A percentile compares a stretch with the other conserved stretches of the same genome.
phyloP scores from a whole-genome alignment of 2,888 invertebrate species.

The Tortricodes alternella region DNA sequence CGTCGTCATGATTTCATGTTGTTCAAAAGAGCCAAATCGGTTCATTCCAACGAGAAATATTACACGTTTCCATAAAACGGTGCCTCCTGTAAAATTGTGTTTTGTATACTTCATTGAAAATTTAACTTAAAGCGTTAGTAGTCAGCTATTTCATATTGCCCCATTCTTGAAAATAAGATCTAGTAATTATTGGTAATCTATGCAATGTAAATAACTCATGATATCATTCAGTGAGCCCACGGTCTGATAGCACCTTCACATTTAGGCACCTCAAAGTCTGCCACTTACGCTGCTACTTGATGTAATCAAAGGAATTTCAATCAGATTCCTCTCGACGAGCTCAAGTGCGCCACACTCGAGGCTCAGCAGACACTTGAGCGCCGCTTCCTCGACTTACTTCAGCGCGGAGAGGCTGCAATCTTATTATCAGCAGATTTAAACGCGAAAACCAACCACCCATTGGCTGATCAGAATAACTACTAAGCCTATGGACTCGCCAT shows the following conservation, averaged over 20 bases:
- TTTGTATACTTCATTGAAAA: no score
- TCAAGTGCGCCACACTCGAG: background rate
- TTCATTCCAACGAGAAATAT: no score
- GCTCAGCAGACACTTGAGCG: background rate
- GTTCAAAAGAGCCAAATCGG: no score
- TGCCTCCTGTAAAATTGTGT: no score
- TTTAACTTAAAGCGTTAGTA: no score
- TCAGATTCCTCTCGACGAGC: background rate
- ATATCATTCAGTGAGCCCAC: background rate
- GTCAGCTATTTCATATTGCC: no score
- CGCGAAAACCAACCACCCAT: background rate
- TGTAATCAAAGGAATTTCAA: constrained; percentile 4
- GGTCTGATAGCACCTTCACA: background rate
- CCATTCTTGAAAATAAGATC: no score
- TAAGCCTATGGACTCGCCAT: background rate
- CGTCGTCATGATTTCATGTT: no score
- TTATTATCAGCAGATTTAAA: background rate
- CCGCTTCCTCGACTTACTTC: background rate
- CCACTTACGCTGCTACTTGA: background rate
- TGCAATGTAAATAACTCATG: background rate
- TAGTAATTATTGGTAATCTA: no score
- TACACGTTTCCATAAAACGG: no score
- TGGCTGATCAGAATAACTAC: no score
- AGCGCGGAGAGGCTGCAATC: background rate
- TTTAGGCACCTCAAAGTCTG: background rate